Conservation (phyloP, 1,140 invertebrate genomes). For the Drosophila punjabiensis region DNA sequence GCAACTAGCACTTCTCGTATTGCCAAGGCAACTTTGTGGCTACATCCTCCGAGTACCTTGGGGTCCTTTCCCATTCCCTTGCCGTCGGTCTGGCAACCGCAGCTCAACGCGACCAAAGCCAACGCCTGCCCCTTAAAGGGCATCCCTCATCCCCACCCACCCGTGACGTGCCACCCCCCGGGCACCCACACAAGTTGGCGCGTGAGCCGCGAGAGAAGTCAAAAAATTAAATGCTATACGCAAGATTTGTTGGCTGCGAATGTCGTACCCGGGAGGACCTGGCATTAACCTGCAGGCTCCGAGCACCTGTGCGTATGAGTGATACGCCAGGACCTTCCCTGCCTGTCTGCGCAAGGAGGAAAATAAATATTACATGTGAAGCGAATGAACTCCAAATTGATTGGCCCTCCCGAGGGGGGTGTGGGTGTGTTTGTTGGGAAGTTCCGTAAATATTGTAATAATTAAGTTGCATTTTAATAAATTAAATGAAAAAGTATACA, state of each 20-base stretch:
- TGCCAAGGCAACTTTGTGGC: constrained; percentile 46
- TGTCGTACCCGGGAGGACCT: constrained; percentile 20
- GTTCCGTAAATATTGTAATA: constrained; percentile 56
- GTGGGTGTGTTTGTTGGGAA: not conserved
- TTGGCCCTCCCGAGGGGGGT: constrained; percentile 14
- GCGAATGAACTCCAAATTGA: constrained; percentile 55
- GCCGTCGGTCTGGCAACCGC: constrained; percentile 18
- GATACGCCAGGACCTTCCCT: constrained; percentile 30
- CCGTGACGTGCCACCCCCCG: not conserved
- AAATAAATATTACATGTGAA: constrained; percentile 58
- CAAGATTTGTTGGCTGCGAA: constrained; percentile 65
- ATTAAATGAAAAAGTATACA: constrained; percentile 49
- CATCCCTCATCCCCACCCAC: not conserved
- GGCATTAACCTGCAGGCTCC: constrained; percentile 30
- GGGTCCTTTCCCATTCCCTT: not conserved
- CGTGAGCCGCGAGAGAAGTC: constrained; percentile 60
- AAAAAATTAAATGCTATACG: constrained; percentile 76
- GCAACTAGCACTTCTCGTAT: constrained; percentile 20
- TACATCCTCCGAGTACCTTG: constrained; percentile 16
- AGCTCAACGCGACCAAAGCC: constrained; percentile 13
- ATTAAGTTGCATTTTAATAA: constrained; percentile 65
- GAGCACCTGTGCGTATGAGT: constrained; percentile 63
- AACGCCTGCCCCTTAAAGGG: constrained; percentile 4
- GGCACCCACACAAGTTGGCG: constrained; percentile 40
- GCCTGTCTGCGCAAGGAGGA: constrained; percentile 33